Conservation (phyloP, 2,888 invertebrate species). For the Phanerotoma sp. region DNA sequence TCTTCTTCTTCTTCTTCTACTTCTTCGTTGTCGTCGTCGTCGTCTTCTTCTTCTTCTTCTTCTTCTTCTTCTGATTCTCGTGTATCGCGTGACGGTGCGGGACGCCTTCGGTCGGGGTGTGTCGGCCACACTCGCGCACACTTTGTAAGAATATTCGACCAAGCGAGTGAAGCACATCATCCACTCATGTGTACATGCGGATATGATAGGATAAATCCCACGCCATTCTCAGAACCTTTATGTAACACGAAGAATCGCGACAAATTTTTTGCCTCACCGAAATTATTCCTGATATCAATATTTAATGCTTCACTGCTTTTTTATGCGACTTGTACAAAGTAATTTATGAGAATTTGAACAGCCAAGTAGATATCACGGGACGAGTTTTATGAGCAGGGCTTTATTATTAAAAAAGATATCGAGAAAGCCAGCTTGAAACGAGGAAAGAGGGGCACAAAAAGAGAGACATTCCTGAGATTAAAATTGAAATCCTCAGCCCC, state of each 20-base stretch:
- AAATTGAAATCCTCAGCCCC: constrained; percentile 21
- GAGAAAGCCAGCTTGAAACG: constrained; percentile 3
- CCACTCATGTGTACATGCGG: constrained; percentile 14
- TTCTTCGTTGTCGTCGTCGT: constrained; percentile 28
- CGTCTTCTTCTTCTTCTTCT: constrained; percentile 31
- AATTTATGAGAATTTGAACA: constrained; percentile 23
- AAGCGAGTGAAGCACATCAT: constrained; percentile 12
- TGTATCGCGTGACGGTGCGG: constrained; percentile 34
- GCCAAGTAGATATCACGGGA: constrained; percentile 13
- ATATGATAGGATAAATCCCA: constrained; percentile 24
- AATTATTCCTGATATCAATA: constrained; percentile 16
- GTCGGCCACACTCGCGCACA: constrained; percentile 25
- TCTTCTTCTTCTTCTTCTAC: constrained; percentile 30
- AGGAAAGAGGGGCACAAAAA: not conserved
- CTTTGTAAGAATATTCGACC: constrained; percentile 21
- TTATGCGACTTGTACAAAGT: constrained; percentile 16
- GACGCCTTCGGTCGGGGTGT: constrained; percentile 29
- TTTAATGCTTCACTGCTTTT: constrained; percentile 17
- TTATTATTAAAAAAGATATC: constrained; percentile 11
- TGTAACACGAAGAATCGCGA: constrained; percentile 24
- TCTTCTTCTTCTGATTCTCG: constrained; percentile 25
- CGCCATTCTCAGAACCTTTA: constrained; percentile 22
- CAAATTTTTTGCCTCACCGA: constrained; percentile 19
- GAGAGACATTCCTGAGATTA: constrained; percentile 20
- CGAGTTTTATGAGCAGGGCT: constrained; percentile 20